These are phyloP conservation scores for Epirrita christyi DNA, from an alignment of 2,888 invertebrate species.

Conservation along the genomic window DNA sequence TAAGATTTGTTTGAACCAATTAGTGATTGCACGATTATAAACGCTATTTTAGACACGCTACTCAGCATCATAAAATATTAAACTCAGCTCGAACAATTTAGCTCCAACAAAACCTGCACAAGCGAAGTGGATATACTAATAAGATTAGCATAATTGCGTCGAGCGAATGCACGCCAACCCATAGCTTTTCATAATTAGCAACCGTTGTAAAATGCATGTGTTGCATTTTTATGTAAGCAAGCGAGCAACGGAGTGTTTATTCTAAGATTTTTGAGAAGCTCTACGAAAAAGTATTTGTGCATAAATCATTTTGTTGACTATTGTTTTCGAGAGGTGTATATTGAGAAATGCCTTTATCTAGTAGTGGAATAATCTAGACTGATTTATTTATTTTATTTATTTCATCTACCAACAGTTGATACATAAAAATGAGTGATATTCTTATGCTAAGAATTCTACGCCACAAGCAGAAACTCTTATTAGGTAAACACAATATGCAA, in stretches of 20 bases:
- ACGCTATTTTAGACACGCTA: slow-evolving; percentile 9
- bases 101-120: slow-evolving; percentile 46
- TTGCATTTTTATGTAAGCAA: slow-evolving; percentile 19
- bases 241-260: neutral
- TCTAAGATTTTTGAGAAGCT: neutral
- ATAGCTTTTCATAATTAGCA: slow-evolving; percentile 77
- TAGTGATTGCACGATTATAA: neutral
- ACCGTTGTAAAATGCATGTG: slow-evolving; percentile 47
- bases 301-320: no score
- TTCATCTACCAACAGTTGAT: no score
- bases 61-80: slow-evolving; percentile 19
- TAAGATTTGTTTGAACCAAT: no score
- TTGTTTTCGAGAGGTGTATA: no score
- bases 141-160: slow-evolving; percentile 79
- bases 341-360: no score
- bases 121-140: slow-evolving; percentile 77
- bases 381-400: no score
- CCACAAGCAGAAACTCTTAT: no score
- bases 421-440: no score
- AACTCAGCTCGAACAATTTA: slow-evolving; percentile 22
- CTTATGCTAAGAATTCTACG: no score
- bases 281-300: neutral
- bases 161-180: slow-evolving; percentile 67
- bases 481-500: no score
- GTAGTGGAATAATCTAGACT: no score